Conservation (phyloP, 2,797 vertebrate species). For the Poecile montanus region DNA sequence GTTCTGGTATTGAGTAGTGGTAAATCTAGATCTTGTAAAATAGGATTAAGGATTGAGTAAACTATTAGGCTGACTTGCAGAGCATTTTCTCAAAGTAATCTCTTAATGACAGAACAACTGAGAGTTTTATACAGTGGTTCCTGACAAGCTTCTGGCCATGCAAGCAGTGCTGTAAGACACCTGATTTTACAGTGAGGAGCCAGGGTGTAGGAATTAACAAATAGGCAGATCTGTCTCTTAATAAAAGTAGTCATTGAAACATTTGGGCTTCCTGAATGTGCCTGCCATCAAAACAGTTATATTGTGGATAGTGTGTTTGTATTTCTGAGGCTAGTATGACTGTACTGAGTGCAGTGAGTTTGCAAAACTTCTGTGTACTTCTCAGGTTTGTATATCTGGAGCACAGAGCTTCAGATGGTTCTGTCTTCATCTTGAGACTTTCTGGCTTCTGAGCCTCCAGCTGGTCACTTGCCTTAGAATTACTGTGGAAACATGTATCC, state of each 20-base stretch:
- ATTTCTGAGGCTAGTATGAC: neutral
- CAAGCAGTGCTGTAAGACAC: neutral
- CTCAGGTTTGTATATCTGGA: neutral
- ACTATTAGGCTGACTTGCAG: neutral
- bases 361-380: neutral
- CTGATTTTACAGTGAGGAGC: neutral
- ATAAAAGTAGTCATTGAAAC: neutral
- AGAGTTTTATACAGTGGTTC: neutral
- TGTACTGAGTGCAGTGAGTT: neutral
- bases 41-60: slow-evolving; percentile 7
- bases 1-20: neutral
- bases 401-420: neutral
- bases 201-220: neutral
- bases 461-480: neutral
- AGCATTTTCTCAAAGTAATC: slow-evolving; percentile 2
- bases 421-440: neutral
- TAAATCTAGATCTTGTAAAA: neutral
- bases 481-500: neutral
- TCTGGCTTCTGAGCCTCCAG: neutral
- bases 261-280: neutral
- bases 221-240: neutral
- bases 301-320: neutral
- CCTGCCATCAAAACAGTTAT: neutral
- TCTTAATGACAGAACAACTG: neutral
- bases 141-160: neutral